Conservation (phyloP, 53 echinoderm and acorn worm genomes). For the Crossaster papposus region DNA sequence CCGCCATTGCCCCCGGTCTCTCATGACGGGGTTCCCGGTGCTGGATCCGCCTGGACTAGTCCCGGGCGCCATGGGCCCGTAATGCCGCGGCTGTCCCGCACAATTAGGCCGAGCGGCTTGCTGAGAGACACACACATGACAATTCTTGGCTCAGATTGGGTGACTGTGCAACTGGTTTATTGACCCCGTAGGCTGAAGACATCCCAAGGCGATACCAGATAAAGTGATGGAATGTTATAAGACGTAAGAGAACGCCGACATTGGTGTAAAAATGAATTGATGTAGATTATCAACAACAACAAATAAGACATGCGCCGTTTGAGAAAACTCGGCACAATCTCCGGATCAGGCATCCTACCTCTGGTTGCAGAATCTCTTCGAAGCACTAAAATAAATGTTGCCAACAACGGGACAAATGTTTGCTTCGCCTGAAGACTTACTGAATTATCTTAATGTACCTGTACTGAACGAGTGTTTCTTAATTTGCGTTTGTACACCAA, state of each 20-base stretch:
- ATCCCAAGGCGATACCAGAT: background rate
- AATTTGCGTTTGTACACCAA: too few relatives aligned
- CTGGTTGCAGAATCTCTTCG: too few relatives aligned
- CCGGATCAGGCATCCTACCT: too few relatives aligned
- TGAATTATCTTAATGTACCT: too few relatives aligned
- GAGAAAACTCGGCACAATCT: too few relatives aligned
- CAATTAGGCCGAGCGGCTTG: constrained; percentile 47
- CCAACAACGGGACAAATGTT: too few relatives aligned
- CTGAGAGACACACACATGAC: constrained; percentile 49
- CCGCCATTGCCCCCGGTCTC: constrained; percentile 55
- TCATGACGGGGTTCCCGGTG: constrained; percentile 33
- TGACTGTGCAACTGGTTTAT: constrained; percentile 51
- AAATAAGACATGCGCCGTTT: too few relatives aligned
- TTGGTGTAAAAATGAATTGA: background rate
- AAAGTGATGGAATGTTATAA: background rate
- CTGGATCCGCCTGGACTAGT: constrained; percentile 35
- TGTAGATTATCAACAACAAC: too few relatives aligned
- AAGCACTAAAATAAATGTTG: too few relatives aligned
- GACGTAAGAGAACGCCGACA: background rate
- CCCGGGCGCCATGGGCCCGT: constrained; percentile 36
- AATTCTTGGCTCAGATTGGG: constrained; percentile 24
- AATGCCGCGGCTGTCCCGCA: constrained; percentile 46
- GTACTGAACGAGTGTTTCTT: too few relatives aligned
- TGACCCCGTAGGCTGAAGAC: constrained; percentile 40
- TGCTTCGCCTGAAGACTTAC: too few relatives aligned